Percentiles rank a stretch among this genome's conserved stretches.
Evolutionary conservation across 2,888 invertebrate genomes (phyloP).

Genomic region (Timandra comae): DNA sequence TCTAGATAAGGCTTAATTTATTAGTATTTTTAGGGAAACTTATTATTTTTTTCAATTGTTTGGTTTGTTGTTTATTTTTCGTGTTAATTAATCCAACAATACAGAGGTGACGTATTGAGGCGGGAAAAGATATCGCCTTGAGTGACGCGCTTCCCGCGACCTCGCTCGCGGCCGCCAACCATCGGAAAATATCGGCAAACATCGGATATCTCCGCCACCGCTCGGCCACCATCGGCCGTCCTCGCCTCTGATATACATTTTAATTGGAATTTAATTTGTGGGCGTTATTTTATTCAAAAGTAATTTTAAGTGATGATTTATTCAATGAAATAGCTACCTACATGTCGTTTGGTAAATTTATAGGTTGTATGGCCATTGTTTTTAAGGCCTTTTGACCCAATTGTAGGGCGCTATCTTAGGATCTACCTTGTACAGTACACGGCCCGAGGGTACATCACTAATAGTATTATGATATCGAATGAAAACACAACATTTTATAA

Average conservation of each 20-base stretch:
- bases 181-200: constrained; percentile 27
- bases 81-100: constrained; percentile 29
- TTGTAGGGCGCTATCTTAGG: no score
- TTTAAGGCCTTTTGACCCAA: constrained; percentile 9
- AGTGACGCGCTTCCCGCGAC: constrained; percentile 66
- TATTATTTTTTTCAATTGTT: no score
- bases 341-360: no score
- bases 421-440: no score
- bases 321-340: neutral
- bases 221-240: constrained; percentile 32
- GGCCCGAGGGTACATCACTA: no score
- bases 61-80: no score
- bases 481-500: no score
- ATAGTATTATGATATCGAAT: no score
- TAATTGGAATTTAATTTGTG: constrained; percentile 45
- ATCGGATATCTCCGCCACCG: constrained; percentile 32
- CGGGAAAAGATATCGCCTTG: constrained; percentile 71
- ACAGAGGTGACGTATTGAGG: constrained; percentile 47
- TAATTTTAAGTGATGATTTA: neutral
- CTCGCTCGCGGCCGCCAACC: constrained; percentile 67
- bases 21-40: no score
- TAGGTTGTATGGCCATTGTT: neutral
- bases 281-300: constrained; percentile 10
- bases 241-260: constrained; percentile 33
- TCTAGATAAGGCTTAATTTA: no score